phyloP scores from a whole-genome alignment of 2,113 vertebrate genomes.

The Podocnemis expansa region DNA sequence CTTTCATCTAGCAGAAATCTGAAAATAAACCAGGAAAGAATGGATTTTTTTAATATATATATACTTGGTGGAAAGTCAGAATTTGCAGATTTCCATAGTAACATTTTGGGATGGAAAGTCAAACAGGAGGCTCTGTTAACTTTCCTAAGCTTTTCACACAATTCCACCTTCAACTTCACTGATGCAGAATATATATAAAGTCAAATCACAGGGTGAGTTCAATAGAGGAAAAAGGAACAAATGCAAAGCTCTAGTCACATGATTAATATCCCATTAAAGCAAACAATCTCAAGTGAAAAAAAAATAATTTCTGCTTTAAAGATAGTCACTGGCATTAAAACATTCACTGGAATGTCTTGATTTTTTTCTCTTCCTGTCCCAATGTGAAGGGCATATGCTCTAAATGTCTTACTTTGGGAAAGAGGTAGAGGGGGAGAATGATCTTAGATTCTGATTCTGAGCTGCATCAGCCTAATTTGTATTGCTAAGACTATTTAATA shows the following conservation, averaged over 20 bases:
- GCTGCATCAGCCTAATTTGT: neutral
- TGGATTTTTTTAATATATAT: neutral
- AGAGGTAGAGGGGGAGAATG: neutral
- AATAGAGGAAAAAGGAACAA: neutral
- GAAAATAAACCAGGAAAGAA: neutral
- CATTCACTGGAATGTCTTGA: neutral
- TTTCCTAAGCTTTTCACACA: constrained; percentile 12
- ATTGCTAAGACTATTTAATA: neutral
- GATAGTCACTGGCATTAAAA: neutral
- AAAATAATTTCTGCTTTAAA: neutral
- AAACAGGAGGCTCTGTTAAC: constrained; percentile 17
- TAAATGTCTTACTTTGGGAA: neutral
- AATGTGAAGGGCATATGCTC: neutral
- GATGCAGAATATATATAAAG: neutral
- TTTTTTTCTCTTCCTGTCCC: neutral
- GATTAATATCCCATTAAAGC: neutral
- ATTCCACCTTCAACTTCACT: constrained; percentile 6
- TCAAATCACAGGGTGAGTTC: neutral
- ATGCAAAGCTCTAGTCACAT: neutral
- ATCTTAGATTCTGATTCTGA: neutral
- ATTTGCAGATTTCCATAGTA: constrained; percentile 14
- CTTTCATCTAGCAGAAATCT: neutral
- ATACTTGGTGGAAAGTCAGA: neutral
- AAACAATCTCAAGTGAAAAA: neutral
- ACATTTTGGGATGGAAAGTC: neutral